phyloP scores from a whole-genome alignment of 2,888 invertebrate species.

The Lamellibrachia columna region DNA sequence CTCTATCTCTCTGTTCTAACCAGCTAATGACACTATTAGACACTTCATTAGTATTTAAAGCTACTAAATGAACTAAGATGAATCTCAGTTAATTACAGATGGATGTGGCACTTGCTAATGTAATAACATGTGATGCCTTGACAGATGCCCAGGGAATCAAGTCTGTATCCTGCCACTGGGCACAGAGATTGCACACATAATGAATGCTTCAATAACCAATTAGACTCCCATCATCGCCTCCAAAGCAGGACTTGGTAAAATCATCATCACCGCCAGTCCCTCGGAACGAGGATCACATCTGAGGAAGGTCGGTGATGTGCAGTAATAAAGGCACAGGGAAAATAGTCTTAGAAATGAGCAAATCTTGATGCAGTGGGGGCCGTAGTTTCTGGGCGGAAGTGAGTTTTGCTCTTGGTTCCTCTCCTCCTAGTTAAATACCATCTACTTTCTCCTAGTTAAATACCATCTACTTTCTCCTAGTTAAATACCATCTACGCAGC shows the following conservation, averaged over 20 bases:
- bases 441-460: no score
- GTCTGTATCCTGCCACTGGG: not conserved
- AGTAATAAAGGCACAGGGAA: no score
- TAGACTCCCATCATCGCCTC: not conserved
- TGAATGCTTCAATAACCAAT: not conserved
- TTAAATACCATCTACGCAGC: no score
- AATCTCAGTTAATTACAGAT: not conserved
- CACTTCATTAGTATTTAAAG: not conserved
- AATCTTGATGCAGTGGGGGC: no score
- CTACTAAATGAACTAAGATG: not conserved
- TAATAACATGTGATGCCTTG: not conserved
- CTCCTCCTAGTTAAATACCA: no score
- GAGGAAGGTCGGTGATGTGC: no score
- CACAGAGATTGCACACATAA: not conserved
- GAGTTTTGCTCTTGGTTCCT: no score
- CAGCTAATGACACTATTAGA: not conserved
- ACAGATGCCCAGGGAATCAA: not conserved
- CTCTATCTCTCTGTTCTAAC: not conserved
- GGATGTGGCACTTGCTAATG: not conserved
- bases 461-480: no score
- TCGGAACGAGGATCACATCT: no score
- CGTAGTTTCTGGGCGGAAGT: no score
- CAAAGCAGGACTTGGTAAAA: not conserved
- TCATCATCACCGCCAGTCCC: no score
- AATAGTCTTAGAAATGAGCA: no score